These are phyloP conservation scores for Crotalus viridis DNA, from an alignment of 2,113 vertebrate genomes.

Conservation along the genomic window DNA sequence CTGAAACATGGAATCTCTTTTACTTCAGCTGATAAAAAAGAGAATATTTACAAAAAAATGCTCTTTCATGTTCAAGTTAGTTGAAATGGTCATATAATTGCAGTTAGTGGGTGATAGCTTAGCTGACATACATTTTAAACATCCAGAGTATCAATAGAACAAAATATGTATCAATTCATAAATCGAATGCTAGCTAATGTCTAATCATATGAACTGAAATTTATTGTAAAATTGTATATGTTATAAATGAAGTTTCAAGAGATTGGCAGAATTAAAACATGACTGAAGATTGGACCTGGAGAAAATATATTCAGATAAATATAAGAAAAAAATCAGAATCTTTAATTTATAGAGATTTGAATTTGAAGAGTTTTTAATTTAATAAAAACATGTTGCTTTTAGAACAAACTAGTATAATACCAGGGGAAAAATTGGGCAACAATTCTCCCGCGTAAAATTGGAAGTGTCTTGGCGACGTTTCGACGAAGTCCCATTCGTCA, in stretches of 20 bases:
- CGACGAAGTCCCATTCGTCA: too few species aligned
- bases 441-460: too few species aligned
- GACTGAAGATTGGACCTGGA: neutral
- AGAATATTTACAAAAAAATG: neutral
- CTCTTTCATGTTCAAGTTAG: neutral
- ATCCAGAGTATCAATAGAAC: neutral
- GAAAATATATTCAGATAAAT: neutral
- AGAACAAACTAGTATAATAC: neutral
- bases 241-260: neutral
- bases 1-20: neutral
- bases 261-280: neutral
- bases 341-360: neutral
- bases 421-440: neutral
- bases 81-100: neutral
- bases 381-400: neutral
- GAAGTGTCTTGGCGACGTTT: too few species aligned
- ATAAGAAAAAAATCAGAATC: neutral
- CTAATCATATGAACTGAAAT: neutral
- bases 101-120: neutral
- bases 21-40: neutral
- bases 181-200: neutral
- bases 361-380: neutral
- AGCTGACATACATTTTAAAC: neutral
- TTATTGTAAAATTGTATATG: neutral
- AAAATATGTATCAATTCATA: neutral